phyloP scores from a whole-genome alignment of 2,797 vertebrate species.

The Geotrypetes seraphini region DNA sequence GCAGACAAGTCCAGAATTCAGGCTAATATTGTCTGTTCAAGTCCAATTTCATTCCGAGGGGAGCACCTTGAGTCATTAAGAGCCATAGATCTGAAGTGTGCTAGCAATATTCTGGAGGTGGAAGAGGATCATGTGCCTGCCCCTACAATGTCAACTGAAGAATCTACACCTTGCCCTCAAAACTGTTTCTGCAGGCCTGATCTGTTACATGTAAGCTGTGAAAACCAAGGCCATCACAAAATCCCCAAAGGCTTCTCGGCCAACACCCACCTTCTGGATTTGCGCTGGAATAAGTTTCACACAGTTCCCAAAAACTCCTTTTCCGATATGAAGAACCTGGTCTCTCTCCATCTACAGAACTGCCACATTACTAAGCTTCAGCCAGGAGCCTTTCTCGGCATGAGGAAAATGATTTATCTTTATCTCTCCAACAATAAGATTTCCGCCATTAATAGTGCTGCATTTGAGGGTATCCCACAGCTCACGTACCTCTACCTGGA shows the following conservation, averaged over 20 bases:
- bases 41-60: conserved; percentile 59
- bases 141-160: conserved; percentile 13
- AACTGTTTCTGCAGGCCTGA: conserved; percentile 63
- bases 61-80: conserved; percentile 66
- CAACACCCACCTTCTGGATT: conserved; percentile 68
- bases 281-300: conserved; percentile 67
- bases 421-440: conserved; percentile 82
- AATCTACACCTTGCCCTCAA: conserved; percentile 54
- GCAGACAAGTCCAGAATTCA: conserved; percentile 50
- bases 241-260: conserved; percentile 75
- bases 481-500: conserved; percentile 85
- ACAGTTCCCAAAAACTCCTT: conserved; percentile 65
- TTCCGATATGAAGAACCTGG: conserved; percentile 52
- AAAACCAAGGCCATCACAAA: conserved; percentile 60
- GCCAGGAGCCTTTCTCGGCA: conserved; percentile 61
- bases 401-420: conserved; percentile 80
- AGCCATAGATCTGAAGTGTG: conserved; percentile 64
- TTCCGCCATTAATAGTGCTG: conserved; percentile 48
- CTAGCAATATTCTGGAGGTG: conserved; percentile 35
- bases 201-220: conserved; percentile 68
- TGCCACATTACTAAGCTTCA: conserved; percentile 63
- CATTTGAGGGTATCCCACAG: conserved; percentile 63
- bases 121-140: background rate
- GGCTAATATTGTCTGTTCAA: conserved; percentile 58
- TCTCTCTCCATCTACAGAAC: conserved; percentile 82